Conservation (phyloP, 2,888 invertebrate genomes). For the Thera obeliscata region DNA sequence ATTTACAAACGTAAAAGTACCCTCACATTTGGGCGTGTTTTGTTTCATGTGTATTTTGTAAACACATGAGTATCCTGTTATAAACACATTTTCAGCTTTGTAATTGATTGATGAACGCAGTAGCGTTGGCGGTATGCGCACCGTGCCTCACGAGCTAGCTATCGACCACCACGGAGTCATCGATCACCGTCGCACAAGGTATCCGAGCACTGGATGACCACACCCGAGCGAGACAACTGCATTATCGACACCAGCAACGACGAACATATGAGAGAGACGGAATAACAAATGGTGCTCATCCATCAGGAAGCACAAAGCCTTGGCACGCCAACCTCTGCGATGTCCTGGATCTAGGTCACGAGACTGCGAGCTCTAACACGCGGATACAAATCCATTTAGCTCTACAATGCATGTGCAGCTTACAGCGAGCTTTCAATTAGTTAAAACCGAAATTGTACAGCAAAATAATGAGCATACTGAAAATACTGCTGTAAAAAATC, state of each 20-base stretch:
- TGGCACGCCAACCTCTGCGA: slow-evolving; percentile 43
- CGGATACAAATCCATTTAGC: slow-evolving; percentile 31
- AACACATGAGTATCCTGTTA: neutral
- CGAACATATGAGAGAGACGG: slow-evolving; percentile 52
- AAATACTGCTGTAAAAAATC: neutral
- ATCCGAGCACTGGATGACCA: slow-evolving; percentile 1
- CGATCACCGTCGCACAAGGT: slow-evolving; percentile 16
- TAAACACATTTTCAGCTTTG: neutral
- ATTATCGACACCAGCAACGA: slow-evolving; percentile 49
- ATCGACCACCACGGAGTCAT: slow-evolving; percentile 16
- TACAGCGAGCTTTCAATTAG: slow-evolving; percentile 6
- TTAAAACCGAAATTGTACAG: slow-evolving; percentile 4
- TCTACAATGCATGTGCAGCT: neutral
- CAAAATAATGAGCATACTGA: slow-evolving; percentile 9
- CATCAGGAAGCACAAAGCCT: slow-evolving; percentile 53
- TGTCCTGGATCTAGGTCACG: slow-evolving; percentile 23
- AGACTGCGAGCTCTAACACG: slow-evolving; percentile 32
- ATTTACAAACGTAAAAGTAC: too few relatives aligned
- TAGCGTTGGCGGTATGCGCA: neutral
- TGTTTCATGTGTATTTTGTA: too few relatives aligned
- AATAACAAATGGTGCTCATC: slow-evolving; percentile 56
- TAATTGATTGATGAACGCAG: slow-evolving; percentile 1
- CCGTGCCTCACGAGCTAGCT: neutral
- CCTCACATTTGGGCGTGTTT: too few relatives aligned
- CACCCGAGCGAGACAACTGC: slow-evolving; percentile 32